phyloP scores from a whole-genome alignment of 2,797 vertebrate species.

The Pseudotriccus pelzelni region DNA sequence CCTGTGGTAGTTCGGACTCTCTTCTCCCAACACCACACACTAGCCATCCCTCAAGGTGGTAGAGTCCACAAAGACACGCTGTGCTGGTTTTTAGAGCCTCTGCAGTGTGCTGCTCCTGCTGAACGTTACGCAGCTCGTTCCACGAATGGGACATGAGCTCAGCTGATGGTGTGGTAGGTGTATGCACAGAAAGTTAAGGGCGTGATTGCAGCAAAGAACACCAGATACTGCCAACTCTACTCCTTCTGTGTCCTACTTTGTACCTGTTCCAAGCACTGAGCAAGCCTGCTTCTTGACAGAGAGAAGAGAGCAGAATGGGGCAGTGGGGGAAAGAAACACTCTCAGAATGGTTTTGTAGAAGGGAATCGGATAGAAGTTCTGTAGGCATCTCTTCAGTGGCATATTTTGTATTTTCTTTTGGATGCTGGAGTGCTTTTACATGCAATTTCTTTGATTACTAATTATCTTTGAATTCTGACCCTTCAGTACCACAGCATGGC shows the following conservation, averaged over 20 bases:
- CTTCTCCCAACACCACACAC: neutral
- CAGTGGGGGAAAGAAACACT: neutral
- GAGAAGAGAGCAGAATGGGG: neutral
- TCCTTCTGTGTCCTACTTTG: neutral
- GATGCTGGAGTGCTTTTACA: neutral
- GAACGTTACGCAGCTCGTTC: neutral
- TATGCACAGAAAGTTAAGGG: neutral
- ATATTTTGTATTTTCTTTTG: neutral
- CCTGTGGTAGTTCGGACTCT: neutral
- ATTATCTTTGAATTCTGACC: neutral
- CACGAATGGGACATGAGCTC: rapidly evolving
- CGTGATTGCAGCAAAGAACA: neutral
- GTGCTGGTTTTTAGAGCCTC: neutral
- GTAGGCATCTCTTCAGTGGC: neutral
- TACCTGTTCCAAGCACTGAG: neutral
- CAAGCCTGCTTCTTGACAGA: neutral
- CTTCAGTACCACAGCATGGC: neutral
- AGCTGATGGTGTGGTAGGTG: rapidly evolving
- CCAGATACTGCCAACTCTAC: neutral
- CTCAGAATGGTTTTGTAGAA: neutral
- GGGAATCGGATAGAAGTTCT: neutral
- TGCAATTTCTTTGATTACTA: neutral
- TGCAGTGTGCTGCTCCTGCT: neutral
- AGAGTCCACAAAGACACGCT: rapidly evolving
- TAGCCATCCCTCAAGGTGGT: neutral